Evolutionary conservation across 2,888 invertebrate species (phyloP).

Genomic region (Hyalella azteca): DNA sequence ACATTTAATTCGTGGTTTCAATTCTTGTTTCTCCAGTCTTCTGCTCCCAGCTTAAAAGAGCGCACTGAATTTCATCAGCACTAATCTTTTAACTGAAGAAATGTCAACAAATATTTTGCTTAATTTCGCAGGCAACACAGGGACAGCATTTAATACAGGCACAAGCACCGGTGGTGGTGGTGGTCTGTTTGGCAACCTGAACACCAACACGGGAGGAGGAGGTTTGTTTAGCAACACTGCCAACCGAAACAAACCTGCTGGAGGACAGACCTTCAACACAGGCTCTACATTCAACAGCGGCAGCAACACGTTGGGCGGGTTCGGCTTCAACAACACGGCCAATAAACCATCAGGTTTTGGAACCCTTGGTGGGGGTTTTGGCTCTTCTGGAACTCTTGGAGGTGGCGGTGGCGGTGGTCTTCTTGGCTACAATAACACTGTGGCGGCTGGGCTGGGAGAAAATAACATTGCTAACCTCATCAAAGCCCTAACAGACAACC

Average conservation of each 20-base stretch:
- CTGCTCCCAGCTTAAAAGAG: too few species aligned
- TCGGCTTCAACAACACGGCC: constrained; percentile 20
- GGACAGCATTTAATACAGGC: constrained; percentile 64
- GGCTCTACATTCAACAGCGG: constrained; percentile 40
- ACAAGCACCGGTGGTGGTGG: constrained; percentile 60
- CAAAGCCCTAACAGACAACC: constrained; percentile 72
- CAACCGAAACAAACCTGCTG: constrained; percentile 63
- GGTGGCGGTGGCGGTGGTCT: neutral
- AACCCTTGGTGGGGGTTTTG: constrained; percentile 31
- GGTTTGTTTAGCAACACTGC: constrained; percentile 48
- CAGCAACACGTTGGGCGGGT: constrained; percentile 61
- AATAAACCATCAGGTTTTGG: constrained; percentile 39
- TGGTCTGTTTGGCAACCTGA: constrained; percentile 66
- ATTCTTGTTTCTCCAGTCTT: too few species aligned
- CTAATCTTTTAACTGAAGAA: too few species aligned
- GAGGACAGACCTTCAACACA: constrained; percentile 66
- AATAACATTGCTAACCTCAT: constrained; percentile 62
- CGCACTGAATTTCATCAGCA: too few species aligned
- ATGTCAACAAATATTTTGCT: too few species aligned
- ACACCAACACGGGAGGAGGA: constrained; percentile 38
- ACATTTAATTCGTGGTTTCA: too few species aligned
- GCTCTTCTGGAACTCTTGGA: neutral
- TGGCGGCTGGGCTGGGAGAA: constrained; percentile 68
- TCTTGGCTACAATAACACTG: constrained; percentile 61
- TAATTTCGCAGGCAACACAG: too few species aligned